Evolutionary conservation across 2,113 vertebrate genomes (phyloP).

Genomic region (Isichthys henryi): DNA sequence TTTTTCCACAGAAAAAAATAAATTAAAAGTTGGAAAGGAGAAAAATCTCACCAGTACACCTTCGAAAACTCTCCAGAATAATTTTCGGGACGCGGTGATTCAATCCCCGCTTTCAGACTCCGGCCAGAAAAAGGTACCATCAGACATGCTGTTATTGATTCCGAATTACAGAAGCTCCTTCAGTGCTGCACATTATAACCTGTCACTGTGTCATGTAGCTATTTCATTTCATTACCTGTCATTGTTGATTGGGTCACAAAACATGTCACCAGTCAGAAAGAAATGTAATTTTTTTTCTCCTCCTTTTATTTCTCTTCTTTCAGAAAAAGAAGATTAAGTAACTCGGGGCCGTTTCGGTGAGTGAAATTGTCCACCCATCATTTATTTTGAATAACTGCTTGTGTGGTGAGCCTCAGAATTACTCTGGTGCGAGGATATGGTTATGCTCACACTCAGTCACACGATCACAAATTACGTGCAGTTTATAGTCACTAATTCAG

Average conservation of each 20-base stretch:
- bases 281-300: background rate
- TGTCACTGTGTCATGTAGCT: background rate
- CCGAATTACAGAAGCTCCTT: background rate
- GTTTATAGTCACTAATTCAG: background rate
- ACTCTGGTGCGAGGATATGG: background rate
- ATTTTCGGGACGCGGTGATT: background rate
- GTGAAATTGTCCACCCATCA: background rate
- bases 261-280: background rate
- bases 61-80: background rate
- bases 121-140: slow-evolving; percentile 38
- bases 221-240: background rate
- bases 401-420: slow-evolving; percentile 9
- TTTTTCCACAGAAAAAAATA: slow-evolving; percentile 40
- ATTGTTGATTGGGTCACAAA: background rate
- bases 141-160: background rate
- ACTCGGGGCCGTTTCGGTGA: background rate
- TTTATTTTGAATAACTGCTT: background rate
- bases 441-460: background rate
- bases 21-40: slow-evolving; percentile 27
- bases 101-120: background rate
- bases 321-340: slow-evolving; percentile 47
- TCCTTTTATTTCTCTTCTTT: background rate
- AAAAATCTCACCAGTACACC: slow-evolving; percentile 13
- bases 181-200: background rate
- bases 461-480: background rate